Percentiles rank a stretch among this genome's conserved stretches.
Evolutionary conservation across 2,113 vertebrate species (phyloP).

Genomic region (Anolis sagrei): DNA sequence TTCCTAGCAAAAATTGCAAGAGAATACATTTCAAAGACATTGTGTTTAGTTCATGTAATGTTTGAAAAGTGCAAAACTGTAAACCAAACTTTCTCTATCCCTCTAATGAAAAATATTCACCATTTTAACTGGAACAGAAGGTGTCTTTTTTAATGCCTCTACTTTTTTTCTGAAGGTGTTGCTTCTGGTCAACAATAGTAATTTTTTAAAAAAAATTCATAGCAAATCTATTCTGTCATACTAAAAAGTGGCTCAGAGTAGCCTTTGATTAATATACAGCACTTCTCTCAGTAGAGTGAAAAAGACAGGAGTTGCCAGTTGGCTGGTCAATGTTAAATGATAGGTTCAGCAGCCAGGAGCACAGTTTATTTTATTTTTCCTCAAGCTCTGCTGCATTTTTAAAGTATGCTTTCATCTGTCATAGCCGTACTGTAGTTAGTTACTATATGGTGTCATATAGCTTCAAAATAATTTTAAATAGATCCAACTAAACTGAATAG

Average conservation of each 20-base stretch:
- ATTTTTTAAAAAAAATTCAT: neutral
- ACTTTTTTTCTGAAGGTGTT: neutral
- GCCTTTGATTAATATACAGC: neutral
- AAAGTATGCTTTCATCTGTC: no score
- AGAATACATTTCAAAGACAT: no score
- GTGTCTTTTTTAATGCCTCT: neutral
- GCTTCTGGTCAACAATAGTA: neutral
- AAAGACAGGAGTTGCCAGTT: neutral
- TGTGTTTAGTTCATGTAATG: no score
- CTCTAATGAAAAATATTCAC: no score
- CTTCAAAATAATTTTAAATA: neutral
- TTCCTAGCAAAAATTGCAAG: no score
- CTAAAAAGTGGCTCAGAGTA: neutral
- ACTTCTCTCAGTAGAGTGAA: neutral
- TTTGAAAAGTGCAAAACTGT: no score
- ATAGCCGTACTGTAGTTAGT: neutral
- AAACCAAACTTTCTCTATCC: no score
- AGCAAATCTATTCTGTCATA: neutral
- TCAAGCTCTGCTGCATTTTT: neutral
- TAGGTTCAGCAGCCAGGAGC: neutral
- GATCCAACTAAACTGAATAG: conserved; percentile 6
- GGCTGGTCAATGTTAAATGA: neutral
- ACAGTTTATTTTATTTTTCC: neutral
- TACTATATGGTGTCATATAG: neutral
- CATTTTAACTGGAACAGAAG: no score